phyloP scores from a whole-genome alignment of 2,888 invertebrate genomes.

The Phymatocera aterrima region DNA sequence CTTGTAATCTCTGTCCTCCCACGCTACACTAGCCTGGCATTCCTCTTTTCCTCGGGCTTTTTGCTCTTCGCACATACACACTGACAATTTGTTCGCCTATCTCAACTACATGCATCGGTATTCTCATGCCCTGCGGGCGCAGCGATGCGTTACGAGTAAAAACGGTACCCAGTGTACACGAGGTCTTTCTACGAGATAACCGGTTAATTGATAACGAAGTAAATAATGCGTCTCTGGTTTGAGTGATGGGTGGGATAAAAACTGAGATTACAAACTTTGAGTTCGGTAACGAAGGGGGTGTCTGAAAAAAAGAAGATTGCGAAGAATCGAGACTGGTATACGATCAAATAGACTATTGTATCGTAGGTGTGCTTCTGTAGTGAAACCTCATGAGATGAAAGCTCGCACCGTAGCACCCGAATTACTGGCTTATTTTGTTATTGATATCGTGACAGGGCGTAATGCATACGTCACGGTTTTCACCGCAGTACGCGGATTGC shows the following conservation, averaged over 20 bases:
- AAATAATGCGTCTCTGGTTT: background rate
- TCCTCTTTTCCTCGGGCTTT: constrained; percentile 1
- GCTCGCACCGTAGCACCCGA: background rate
- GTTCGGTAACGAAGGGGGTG: background rate
- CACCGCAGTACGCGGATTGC: constrained; percentile 52
- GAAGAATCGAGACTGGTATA: background rate
- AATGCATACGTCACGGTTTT: constrained; percentile 20
- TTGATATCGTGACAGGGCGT: constrained; percentile 42
- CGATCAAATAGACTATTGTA: background rate
- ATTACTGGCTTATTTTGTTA: constrained; percentile 2
- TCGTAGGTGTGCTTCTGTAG: background rate
- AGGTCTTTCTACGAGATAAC: background rate
- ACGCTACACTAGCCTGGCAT: constrained; percentile 41
- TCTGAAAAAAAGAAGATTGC: background rate
- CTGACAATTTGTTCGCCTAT: constrained; percentile 44
- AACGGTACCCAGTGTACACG: constrained; percentile 7
- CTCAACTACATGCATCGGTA: background rate
- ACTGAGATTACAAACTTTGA: background rate
- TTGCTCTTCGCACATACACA: constrained; percentile 15
- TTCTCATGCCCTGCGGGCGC: constrained; percentile 6
- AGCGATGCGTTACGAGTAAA: background rate
- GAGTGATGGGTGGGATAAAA: background rate
- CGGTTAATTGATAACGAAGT: constrained; percentile 7
- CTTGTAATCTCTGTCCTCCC: constrained; percentile 53
- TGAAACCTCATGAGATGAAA: background rate